Base-by-base conservation (phyloP, 1,140 invertebrate genomes). In the Ganaspis sp. region DNA sequence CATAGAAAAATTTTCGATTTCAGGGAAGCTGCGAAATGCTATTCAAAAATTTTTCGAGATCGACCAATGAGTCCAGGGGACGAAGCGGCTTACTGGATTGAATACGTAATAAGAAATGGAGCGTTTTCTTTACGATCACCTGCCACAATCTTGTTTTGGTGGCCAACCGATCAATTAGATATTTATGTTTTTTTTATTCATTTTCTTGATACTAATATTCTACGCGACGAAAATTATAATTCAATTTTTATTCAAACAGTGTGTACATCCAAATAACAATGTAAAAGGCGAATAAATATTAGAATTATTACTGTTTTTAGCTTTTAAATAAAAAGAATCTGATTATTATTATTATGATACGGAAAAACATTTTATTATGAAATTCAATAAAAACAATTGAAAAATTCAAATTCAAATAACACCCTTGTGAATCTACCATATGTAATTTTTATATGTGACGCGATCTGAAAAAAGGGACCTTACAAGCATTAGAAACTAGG, bases 41-140 rank as follows among this genome's bases (percentile, higher is more conserved):
- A 45, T 45, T 74, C 73, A 26, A 64, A 69, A 69, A 15, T 74
- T 34, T 73, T 77, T 45, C 71, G 75, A 17, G 89, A 92, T 74
- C 81, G 83, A 71, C 85, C 86, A 26, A 73, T 86, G 74, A 45
- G 85, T 74, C 58, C 88, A 11, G 17, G 85, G 64, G 85, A 90
- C 8, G 86, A 81, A 0, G 88, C 87, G 0, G 75, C 85, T 1
- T 91, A 79, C 69, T 90, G 88, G 87, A 84, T 86, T 1, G 87
- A 91, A 73, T 90, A 91, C 74, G 84, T 93, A 23, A 81, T 90
- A 9, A 87, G 90, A 8, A 87, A 91, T 12, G 92, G 92, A 17
- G 91, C 91, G 0, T 80, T 86, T 29, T 88, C 90, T 76, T 82
- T 93, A 0, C 86, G 87, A 42, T 89, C 91, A 0, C 83, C 88